Evolutionary conservation across 2,888 invertebrate genomes (phyloP).

Genomic region (Imbricaverruca yamaguchii): DNA sequence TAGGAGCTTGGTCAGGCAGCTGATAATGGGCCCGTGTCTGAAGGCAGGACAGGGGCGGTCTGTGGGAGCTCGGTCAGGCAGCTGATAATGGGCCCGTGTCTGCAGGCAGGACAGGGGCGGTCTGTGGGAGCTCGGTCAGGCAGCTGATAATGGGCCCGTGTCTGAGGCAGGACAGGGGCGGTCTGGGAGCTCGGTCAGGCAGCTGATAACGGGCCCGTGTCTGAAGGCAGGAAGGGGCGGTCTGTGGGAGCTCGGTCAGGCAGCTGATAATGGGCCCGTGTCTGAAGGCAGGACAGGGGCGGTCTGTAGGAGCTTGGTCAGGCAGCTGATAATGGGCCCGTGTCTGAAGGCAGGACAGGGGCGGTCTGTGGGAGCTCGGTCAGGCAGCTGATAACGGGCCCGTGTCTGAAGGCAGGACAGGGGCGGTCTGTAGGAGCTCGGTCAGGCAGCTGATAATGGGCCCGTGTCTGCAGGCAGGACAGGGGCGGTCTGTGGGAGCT

Average conservation of each 20-base stretch:
- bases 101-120: slow-evolving; percentile 33
- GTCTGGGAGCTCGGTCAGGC: neutral
- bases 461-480: neutral
- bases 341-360: slow-evolving; percentile 37
- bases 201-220: no score
- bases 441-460: neutral
- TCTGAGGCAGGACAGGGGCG: neutral
- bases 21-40: no score
- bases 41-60: no score
- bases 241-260: neutral
- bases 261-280: neutral
- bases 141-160: neutral
- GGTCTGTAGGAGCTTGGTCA: slow-evolving; percentile 36
- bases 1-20: no score
- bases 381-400: neutral
- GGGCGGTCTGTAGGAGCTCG: neutral
- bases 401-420: neutral
- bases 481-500: neutral
- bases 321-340: slow-evolving; percentile 44
- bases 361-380: neutral
- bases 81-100: slow-evolving; percentile 44
- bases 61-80: slow-evolving; percentile 41
- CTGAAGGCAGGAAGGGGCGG: neutral
- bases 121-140: neutral
- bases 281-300: neutral